Evolutionary conservation across 2,113 vertebrate genomes (phyloP).

Genomic region (Lagopus leucura): DNA sequence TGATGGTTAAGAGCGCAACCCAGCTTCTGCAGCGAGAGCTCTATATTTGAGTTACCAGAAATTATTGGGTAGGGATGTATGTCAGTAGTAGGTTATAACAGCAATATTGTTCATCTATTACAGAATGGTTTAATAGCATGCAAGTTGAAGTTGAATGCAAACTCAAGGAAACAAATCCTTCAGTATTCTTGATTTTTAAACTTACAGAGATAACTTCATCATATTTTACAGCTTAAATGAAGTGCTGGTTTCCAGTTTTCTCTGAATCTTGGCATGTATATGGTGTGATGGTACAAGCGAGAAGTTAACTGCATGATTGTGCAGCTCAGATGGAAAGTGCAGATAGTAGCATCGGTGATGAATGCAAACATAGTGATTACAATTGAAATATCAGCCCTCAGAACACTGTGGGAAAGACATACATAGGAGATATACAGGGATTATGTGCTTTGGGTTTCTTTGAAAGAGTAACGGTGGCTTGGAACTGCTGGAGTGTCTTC

Average conservation of each 20-base stretch:
- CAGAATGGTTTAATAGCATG: neutral
- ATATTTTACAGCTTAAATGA: neutral
- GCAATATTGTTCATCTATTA: neutral
- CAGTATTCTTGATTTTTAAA: neutral
- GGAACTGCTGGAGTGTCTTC: neutral
- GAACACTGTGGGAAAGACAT: neutral
- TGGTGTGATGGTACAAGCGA: neutral
- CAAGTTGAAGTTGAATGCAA: neutral
- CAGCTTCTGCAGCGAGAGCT: neutral
- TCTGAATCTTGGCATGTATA: rapidly evolving
- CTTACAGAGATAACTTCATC: neutral
- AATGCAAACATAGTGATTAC: neutral
- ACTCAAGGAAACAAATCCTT: neutral
- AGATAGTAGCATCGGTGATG: neutral
- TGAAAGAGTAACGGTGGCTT: neutral
- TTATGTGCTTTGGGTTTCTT: rapidly evolving
- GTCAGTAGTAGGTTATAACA: neutral
- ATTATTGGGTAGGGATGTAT: neutral
- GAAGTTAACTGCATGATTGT: neutral
- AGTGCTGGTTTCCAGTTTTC: neutral
- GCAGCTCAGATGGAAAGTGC: neutral
- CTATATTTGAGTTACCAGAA: neutral
- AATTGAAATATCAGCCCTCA: neutral
- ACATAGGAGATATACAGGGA: rapidly evolving
- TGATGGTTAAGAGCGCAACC: conserved; percentile 49